Base-by-base conservation (phyloP, 2,888 invertebrate genomes). In the Monochamus alternatus region DNA sequence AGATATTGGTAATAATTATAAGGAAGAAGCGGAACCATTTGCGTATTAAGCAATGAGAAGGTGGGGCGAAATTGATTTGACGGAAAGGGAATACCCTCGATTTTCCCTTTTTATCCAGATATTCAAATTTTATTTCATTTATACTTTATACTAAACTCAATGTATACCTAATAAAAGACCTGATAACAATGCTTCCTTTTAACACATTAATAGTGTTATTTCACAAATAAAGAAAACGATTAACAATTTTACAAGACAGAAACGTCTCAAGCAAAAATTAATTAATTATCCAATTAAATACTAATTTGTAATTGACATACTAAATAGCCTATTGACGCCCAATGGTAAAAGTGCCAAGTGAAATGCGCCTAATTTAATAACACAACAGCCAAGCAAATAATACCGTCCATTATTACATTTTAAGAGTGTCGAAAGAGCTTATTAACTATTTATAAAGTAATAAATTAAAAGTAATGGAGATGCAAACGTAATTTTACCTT, bases 401-500 rank as follows among this genome's bases (percentile, higher is more conserved):
- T 47, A 10, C 12, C 12, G 55, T 22, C 10, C 4, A n/a, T 55
- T 55, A 47, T 47, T 47, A 14, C n/a, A 14, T 55, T 55, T 55
- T n/a, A 7, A 14, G n/a, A 3, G 14, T 55, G 55, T 14, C 55
- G 55, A n/a, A 55, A 55, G 55, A 55, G 4, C 14, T n/a, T 55
- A 55, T 55, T 55, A 14, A 55, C 55, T 55, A 55, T 55, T 55
- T 55, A 55, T 55, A 55, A 55, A 55, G 55, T 22, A 22, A 55
- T 55, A 55, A 55, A 55, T 55, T 55, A 55, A 10, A 14, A 3
- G 55, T 55, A 55, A 55, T 55, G 55, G 55, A 55, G 55, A 55
- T 55, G 55, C 14, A 55, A 55, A 55, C 14, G 55, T 55, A 55
- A 55, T 55, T 14, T 55, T 55, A 55, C 55, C 14, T 55, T 55